A percentile compares a stretch with the other conserved stretches of the same genome.
These are phyloP conservation scores for Hydrolagus affinis DNA, from an alignment of 2,113 vertebrate species.

Conservation along the genomic window DNA sequence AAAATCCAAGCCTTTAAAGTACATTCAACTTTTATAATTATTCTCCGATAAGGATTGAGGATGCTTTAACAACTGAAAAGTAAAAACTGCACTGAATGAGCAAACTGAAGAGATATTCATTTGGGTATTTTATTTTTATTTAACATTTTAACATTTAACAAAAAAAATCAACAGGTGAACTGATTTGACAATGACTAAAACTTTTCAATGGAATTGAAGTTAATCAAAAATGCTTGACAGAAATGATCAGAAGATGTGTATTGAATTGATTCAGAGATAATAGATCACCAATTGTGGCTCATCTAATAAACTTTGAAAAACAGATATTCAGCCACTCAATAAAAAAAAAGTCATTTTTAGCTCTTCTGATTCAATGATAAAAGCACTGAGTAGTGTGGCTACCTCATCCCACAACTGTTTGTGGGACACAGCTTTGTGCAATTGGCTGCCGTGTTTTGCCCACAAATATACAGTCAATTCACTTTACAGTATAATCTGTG, in stretches of 20 bases:
- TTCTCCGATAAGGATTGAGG: not conserved
- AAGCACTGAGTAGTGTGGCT: too few relatives aligned
- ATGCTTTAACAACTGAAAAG: not conserved
- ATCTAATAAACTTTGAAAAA: too few relatives aligned
- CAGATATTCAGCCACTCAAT: too few relatives aligned
- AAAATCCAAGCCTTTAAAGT: not conserved
- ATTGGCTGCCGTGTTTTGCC: too few relatives aligned
- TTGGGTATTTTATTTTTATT: not conserved
- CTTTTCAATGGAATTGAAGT: not conserved
- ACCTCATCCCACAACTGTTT: too few relatives aligned
- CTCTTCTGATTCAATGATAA: too few relatives aligned
- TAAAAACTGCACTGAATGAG: not conserved
- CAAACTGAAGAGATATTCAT: not conserved
- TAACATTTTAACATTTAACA: not conserved
- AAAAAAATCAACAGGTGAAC: not conserved
- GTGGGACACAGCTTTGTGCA: too few relatives aligned
- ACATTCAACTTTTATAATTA: not conserved
- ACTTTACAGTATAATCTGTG: too few relatives aligned
- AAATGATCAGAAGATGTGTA: not conserved
- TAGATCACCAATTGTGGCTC: too few relatives aligned
- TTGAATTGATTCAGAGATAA: too few relatives aligned
- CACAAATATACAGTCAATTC: too few relatives aligned
- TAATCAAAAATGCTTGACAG: not conserved
- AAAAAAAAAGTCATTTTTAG: too few relatives aligned
- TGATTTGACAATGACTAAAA: not conserved